Percentiles rank a stretch among this genome's conserved stretches.
Evolutionary conservation across 2,113 vertebrate species (phyloP).

Genomic region (Merops nubicus): DNA sequence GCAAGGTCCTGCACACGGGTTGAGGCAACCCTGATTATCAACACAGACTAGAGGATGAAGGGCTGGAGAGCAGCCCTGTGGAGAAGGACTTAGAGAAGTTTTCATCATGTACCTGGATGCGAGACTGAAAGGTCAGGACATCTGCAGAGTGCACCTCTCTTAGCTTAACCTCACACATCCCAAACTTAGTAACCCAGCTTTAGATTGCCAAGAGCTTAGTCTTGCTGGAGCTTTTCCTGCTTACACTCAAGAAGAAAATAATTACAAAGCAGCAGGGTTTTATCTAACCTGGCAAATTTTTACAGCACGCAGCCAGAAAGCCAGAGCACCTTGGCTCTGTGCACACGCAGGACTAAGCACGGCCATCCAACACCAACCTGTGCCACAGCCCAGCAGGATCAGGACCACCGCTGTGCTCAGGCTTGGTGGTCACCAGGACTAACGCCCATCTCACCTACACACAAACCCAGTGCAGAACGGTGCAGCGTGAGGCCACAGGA

Average conservation of each 20-base stretch:
- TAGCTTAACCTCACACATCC: too few species aligned
- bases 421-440: background rate
- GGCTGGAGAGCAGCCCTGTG: too few species aligned
- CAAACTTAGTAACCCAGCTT: background rate
- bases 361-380: background rate
- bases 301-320: background rate
- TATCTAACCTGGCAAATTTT: background rate
- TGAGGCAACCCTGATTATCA: background rate
- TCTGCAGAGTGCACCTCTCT: too few species aligned
- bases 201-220: background rate
- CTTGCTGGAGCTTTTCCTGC: background rate
- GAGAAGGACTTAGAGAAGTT: background rate
- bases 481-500: accelerated
- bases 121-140: background rate
- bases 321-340: background rate
- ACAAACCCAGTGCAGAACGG: accelerated
- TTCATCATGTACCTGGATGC: background rate
- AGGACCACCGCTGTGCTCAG: background rate
- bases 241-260: background rate
- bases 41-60: background rate
- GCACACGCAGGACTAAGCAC: accelerated
- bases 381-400: background rate
- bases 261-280: background rate
- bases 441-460: background rate
- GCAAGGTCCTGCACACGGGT: too few species aligned